These are phyloP conservation scores for Pelusios castaneus DNA, from an alignment of 2,113 vertebrate genomes.

Conservation along the genomic window DNA sequence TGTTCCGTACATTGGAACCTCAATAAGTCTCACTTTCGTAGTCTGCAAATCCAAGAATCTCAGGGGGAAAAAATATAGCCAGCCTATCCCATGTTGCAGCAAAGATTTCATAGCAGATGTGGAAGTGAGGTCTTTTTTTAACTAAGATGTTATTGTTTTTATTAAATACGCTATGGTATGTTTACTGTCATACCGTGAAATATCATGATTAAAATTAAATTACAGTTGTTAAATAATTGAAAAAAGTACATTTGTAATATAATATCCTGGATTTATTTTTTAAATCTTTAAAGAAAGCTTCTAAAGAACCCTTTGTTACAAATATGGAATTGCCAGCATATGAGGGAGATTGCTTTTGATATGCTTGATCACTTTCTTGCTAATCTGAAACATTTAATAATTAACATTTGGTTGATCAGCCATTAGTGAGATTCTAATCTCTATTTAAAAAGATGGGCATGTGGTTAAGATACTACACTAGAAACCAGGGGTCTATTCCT, in stretches of 20 bases:
- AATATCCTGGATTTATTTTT: not conserved
- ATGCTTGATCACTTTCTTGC: not conserved
- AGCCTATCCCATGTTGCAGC: not conserved
- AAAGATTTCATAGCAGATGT: not conserved
- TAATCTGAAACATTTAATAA: constrained; percentile 9
- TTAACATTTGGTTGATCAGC: not conserved
- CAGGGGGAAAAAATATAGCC: not conserved
- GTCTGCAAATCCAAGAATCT: rapidly evolving
- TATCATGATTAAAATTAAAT: not conserved
- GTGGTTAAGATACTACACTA: not conserved
- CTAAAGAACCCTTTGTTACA: not conserved
- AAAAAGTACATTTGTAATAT: not conserved
- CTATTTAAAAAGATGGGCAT: not conserved
- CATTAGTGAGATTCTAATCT: not conserved
- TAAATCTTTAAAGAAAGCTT: constrained; percentile 8
- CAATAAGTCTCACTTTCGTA: not conserved
- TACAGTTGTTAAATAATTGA: not conserved
- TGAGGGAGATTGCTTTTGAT: not conserved
- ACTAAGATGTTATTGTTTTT: not conserved
- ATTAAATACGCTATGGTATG: not conserved
- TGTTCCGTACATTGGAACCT: not conserved
- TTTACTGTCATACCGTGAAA: not conserved
- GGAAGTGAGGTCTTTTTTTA: not conserved
- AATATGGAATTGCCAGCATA: not conserved
- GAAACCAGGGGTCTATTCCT: not conserved